Base-by-base conservation (phyloP, 1,140 invertebrate species). In the Zophobas atratus region DNA sequence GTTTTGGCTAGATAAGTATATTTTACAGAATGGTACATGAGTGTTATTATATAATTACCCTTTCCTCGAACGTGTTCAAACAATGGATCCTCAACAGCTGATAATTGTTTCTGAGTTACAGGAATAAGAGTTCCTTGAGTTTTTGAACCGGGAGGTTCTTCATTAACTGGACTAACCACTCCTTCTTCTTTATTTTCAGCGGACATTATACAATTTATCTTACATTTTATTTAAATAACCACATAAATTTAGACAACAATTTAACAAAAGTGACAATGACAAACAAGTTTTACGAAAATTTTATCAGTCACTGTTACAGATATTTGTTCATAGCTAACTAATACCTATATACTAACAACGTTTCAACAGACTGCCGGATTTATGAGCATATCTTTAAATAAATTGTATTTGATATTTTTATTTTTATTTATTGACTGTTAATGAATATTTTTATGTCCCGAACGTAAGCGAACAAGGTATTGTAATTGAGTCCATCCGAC, bases 11-110 rank as follows among this genome's bases (percentile, higher is more conserved):
- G 35, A 55, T 1, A 32, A 55, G 20, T 20, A 20, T 20, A 20
- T 20, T 46, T 46, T 46, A 8, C 43, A 46, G 43, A 46, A 4
- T 46, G 3, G 43, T 3, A 4, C 3, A 46, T 46, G 3, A 46
- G 43, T 46, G 43, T 8, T 46, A 39, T 35, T 38, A 60, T 36
- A 35, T 60, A 60, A 60, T 67, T 67, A 67, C 60, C 60, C 43
- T 46, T 67, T 1, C 43, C 1, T 43, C 33, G 41, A n/a, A 67
- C 38, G 39, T 41, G 1, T 4, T 20, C 2, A 41, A 67, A 67
- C 43, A 43, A 1, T 1, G 39, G 60, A 41, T 41, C 39, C 33
- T 67, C 6, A 2, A 67, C 38, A 6, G 49, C 49, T 51, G 49
- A 51, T 3, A 8, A 4, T 20, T 20, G 4, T 4, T 51, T 51